These are phyloP conservation scores for Drosophila kohkoa DNA, from an alignment of 1,140 invertebrate genomes.

Conservation along the genomic window DNA sequence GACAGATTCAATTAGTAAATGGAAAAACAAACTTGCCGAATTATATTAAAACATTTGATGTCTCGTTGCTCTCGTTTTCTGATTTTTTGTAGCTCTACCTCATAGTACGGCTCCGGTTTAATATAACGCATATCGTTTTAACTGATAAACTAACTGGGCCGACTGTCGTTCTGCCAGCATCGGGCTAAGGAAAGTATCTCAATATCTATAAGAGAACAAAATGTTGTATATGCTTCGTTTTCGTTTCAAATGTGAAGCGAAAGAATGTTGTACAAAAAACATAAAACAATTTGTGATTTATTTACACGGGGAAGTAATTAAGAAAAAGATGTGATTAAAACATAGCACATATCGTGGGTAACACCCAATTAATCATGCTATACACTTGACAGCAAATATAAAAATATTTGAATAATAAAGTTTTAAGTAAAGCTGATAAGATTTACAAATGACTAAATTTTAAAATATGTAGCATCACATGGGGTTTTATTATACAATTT, in stretches of 20 bases:
- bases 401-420: background rate
- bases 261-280: background rate
- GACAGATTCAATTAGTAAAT: conserved; percentile 6
- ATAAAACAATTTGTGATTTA: conserved; percentile 19
- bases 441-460: background rate
- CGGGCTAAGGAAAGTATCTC: conserved; percentile 49
- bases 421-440: conserved; percentile 9
- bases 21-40: background rate
- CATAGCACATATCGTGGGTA: background rate
- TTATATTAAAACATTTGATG: conserved; percentile 1
- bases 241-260: conserved; percentile 11
- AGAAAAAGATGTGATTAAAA: background rate
- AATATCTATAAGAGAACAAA: conserved; percentile 75
- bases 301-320: conserved; percentile 21
- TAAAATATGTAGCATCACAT: background rate
- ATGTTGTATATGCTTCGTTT: conserved; percentile 47
- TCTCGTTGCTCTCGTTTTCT: background rate
- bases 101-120: conserved; percentile 83
- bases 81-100: conserved; percentile 67
- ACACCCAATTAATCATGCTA: background rate
- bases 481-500: background rate
- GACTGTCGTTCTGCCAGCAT: conserved; percentile 62
- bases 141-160: conserved; percentile 56
- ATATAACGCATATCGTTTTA: conserved; percentile 80
- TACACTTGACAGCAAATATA: background rate